These are phyloP conservation scores for Haliaeetus leucogaster DNA, from an alignment of 2,113 vertebrate genomes.

Conservation along the genomic window DNA sequence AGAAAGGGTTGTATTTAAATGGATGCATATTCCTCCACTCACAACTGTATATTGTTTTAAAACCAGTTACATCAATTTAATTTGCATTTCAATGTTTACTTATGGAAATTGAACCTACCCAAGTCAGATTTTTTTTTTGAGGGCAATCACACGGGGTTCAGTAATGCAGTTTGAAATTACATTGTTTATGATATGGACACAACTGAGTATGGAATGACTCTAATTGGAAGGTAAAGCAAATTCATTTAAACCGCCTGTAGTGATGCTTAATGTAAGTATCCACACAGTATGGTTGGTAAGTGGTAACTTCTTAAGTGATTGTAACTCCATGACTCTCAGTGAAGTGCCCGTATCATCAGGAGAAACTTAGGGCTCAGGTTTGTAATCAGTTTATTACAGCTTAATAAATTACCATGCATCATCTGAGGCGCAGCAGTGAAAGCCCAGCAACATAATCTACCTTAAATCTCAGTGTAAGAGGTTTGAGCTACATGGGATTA, in stretches of 20 bases:
- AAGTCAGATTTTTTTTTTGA: not conserved
- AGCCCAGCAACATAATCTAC: not conserved
- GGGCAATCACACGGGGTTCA: not conserved
- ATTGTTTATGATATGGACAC: not conserved
- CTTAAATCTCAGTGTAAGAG: constrained; percentile 5
- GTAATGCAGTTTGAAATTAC: not conserved
- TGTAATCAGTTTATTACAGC: constrained; percentile 31
- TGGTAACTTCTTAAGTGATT: not conserved
- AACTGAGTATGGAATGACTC: not conserved
- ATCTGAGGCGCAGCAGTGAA: not conserved
- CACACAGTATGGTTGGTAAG: not conserved
- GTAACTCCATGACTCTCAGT: not conserved
- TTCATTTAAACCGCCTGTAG: not conserved
- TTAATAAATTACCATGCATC: not conserved
- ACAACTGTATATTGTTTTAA: not conserved
- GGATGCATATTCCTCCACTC: not conserved
- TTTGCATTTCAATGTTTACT: not conserved
- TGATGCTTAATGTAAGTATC: not conserved
- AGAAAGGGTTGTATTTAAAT: not conserved
- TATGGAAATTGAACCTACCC: not conserved
- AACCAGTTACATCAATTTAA: not conserved
- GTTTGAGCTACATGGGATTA: not conserved
- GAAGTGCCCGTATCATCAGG: not conserved
- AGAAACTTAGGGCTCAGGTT: not conserved
- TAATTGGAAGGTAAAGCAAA: not conserved